These are phyloP conservation scores for Drosophila chauvacae DNA, from an alignment of 1,140 invertebrate genomes.

Conservation along the genomic window DNA sequence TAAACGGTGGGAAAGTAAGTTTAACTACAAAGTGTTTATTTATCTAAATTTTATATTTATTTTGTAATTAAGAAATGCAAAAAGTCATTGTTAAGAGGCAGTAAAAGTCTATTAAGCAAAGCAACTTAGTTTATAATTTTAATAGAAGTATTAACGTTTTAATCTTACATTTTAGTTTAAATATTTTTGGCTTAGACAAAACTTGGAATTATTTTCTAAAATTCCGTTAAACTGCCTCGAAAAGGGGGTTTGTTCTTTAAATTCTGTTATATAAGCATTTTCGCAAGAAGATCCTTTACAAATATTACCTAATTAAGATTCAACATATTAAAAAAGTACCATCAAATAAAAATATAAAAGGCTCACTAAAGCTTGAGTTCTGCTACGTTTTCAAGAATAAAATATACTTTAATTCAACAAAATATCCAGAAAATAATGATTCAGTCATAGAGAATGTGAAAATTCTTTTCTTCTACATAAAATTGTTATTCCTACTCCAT, in stretches of 20 bases:
- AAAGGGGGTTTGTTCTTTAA: not conserved
- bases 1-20: slow-evolving; percentile 29
- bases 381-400: not conserved
- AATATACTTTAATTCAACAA: not conserved
- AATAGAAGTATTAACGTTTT: not conserved
- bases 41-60: not conserved
- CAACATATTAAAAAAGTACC: not conserved
- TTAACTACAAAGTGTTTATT: not conserved
- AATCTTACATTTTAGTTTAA: too few relatives aligned
- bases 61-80: not conserved
- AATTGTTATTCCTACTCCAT: not conserved
- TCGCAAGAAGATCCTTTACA: not conserved
- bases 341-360: not conserved
- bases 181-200: too few relatives aligned
- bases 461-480: not conserved
- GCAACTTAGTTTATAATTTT: not conserved
- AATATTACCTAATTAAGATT: not conserved
- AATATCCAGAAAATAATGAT: not conserved
- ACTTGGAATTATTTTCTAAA: too few relatives aligned
- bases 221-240: not conserved
- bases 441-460: not conserved
- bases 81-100: not conserved
- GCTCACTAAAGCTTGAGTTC: not conserved
- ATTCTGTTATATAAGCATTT: not conserved
- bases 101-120: not conserved